Evolutionary conservation across 64 coral and sea anemone genomes (phyloP), one percentile per base, ranked within the genome.

Genomic region (Pocillopora damicornis): DNA sequence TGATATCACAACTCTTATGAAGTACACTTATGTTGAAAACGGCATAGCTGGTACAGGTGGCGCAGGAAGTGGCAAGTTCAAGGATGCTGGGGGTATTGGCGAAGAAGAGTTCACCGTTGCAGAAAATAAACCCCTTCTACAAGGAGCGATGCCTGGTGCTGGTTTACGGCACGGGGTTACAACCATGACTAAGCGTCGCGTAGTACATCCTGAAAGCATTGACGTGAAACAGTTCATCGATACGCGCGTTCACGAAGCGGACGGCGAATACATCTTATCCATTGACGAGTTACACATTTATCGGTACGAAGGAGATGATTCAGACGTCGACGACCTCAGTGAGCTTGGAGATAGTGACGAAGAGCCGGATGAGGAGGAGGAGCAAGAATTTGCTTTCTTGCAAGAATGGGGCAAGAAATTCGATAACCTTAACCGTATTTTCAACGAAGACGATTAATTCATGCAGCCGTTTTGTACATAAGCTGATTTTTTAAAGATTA

Each of bases 391-490:
- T 65, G 93, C 94, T n/a, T 99, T 99, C 88, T 89, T 99, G 16
- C 86, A 99, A 42, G 89, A 99, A 35, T 99, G 97, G 97, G 97
- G 97, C 59, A 90, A 72, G 36, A 99, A 99, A 42, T 99, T 99
- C 51, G 97, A 99, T 58, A 95, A 88, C 35, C 86, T 99, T 14
- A 91, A 91, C 75, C 81, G 57, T 38, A 87, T 91, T 35, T 91
- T 86, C 76, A 91, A 91, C 63, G 59, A 86, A 30, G 90, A 91
- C 5, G 86, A 76, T 37, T 88, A 61, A 75, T 36, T 45, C 61
- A 61, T n/a, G 61, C 25, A 63, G 16, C 15, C 26, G 59, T 81
- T 57, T 57, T 57, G 37, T 56, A 77, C 38, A 22, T 57, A 35
- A 76, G 22, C 34, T 45, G 20, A 14, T 10, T 18, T 18, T 16